These are phyloP conservation scores for Ibycter americanus DNA, from an alignment of 2,797 vertebrate species.

Conservation along the genomic window DNA sequence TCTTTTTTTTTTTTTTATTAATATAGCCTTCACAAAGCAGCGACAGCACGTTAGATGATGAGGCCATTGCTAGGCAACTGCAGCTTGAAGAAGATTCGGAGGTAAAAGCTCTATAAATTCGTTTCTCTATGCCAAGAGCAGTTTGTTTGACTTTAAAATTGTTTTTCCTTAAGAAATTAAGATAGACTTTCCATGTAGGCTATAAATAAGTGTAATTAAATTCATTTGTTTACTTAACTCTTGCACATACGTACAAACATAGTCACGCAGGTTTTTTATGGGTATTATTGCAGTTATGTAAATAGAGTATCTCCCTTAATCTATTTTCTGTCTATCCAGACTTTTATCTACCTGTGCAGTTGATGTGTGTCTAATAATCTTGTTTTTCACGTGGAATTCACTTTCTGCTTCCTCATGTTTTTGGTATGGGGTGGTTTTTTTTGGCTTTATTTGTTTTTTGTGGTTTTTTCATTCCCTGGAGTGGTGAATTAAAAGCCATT, in stretches of 20 bases:
- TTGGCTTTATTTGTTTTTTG: background rate
- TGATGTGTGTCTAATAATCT: background rate
- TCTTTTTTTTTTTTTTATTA: constrained; percentile 6
- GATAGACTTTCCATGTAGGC: background rate
- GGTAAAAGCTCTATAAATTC: constrained; percentile 73
- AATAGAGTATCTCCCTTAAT: background rate
- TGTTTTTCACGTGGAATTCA: background rate
- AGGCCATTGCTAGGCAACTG: constrained; percentile 87
- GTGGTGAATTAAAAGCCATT: background rate
- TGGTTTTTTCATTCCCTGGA: background rate
- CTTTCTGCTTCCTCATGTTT: background rate
- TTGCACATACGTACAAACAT: background rate
- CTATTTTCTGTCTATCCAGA: background rate
- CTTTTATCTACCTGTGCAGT: background rate
- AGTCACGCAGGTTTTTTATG: background rate
- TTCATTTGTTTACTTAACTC: background rate
- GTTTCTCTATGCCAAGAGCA: background rate
- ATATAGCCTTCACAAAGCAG: constrained; percentile 78
- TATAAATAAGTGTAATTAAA: background rate
- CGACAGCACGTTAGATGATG: constrained; percentile 82
- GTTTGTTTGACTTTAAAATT: background rate
- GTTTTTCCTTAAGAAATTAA: background rate
- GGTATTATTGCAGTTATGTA: background rate
- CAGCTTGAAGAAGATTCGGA: constrained; percentile 91
- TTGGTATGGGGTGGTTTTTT: background rate